phyloP scores from a whole-genome alignment of 2,888 invertebrate genomes.

The Rambutsinella grinnellia region DNA sequence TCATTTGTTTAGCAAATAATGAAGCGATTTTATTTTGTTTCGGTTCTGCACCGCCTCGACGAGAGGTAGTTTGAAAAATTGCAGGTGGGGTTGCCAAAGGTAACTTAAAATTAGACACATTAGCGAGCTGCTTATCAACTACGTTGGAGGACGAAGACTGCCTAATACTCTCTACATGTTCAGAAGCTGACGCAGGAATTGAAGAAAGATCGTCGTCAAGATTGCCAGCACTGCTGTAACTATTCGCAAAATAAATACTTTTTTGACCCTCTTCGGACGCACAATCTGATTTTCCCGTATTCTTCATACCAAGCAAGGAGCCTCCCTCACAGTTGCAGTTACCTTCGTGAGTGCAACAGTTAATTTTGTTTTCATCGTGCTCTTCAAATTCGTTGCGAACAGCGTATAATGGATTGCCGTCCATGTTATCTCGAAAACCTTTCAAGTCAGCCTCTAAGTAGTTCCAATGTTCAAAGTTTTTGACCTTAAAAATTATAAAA shows the following conservation, averaged over 20 bases:
- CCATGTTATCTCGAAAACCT: constrained; percentile 11
- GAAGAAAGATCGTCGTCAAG: background rate
- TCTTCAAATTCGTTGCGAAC: constrained; percentile 69
- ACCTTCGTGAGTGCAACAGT: constrained; percentile 74
- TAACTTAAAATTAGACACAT: background rate
- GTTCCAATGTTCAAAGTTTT: background rate
- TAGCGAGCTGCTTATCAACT: background rate
- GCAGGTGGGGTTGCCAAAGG: background rate
- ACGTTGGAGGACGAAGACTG: background rate
- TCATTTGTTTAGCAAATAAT: background rate
- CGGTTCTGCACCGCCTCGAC: background rate
- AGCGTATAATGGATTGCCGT: constrained; percentile 73
- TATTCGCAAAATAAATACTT: constrained; percentile 11
- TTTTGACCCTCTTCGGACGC: too few relatives aligned
- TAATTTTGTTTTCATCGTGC: background rate
- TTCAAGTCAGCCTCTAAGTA: background rate
- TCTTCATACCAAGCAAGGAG: constrained; percentile 67
- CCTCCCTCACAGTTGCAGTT: constrained; percentile 72
- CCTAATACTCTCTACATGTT: background rate
- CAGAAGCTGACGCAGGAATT: background rate
- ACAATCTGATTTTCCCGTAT: constrained; percentile 68
- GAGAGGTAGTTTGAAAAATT: background rate
- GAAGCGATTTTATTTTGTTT: background rate
- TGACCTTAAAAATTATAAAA: background rate
- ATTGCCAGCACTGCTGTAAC: background rate